These are phyloP conservation scores for Micrasema minimum DNA, from an alignment of 1,140 invertebrate genomes.

Conservation along the genomic window DNA sequence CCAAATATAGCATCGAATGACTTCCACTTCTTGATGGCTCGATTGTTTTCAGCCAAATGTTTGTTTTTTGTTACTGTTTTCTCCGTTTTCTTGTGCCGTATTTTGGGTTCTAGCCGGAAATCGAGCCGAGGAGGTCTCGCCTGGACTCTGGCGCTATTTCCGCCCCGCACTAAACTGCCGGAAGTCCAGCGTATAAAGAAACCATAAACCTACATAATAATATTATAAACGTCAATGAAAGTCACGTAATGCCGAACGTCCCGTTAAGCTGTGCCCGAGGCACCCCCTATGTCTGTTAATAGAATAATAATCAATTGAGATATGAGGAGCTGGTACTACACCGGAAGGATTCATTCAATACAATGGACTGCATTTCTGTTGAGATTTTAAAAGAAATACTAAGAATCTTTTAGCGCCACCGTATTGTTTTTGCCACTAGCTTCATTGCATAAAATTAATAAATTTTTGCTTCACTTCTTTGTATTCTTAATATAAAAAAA, in stretches of 20 bases:
- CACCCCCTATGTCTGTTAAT: constrained; percentile 6
- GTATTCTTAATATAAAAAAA: no score
- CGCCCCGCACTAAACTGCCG: constrained; percentile 22
- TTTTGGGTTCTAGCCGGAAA: constrained; percentile 21
- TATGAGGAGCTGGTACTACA: not conserved
- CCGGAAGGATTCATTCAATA: constrained; percentile 33
- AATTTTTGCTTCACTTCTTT: no score
- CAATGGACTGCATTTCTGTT: constrained; percentile 4
- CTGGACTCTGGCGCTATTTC: constrained; percentile 9
- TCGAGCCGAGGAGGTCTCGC: constrained; percentile 6
- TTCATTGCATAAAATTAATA: no score
- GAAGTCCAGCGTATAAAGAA: constrained; percentile 20
- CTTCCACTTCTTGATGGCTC: no score
- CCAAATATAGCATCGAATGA: no score
- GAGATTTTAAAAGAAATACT: no score
- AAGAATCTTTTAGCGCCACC: no score
- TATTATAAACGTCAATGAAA: not conserved
- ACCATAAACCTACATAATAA: constrained; percentile 3
- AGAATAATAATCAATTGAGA: constrained; percentile 36
- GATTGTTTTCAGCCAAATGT: no score
- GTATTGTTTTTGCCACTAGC: no score
- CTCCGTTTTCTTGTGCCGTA: not conserved
- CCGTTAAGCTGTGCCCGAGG: not conserved
- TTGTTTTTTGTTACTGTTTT: no score
- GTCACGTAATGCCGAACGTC: constrained; percentile 10